phyloP scores from a whole-genome alignment of 2,888 invertebrate genomes.

The Heliconius sara region DNA sequence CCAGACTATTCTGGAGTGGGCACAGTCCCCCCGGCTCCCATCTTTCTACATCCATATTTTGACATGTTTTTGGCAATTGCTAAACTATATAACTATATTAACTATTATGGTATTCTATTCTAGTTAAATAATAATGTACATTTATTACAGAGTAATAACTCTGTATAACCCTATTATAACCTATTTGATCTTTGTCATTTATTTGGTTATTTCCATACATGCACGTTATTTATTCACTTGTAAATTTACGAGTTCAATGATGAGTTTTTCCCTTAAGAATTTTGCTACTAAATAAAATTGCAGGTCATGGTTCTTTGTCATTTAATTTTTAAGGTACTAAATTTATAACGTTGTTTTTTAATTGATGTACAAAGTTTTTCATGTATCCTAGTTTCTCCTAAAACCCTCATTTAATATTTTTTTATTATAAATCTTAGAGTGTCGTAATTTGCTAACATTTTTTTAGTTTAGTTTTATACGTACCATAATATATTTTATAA shows the following conservation, averaged over 20 bases:
- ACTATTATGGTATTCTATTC: too few species aligned
- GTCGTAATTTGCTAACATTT: neutral
- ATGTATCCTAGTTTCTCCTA: neutral
- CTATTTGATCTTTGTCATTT: neutral
- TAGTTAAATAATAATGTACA: too few species aligned
- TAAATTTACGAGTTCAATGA: neutral
- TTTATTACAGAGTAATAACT: too few species aligned
- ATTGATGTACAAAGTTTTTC: neutral
- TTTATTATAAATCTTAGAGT: neutral
- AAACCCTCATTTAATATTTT: neutral
- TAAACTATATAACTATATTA: too few species aligned
- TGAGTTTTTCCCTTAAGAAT: neutral
- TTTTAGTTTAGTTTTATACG: neutral
- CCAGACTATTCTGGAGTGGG: too few species aligned
- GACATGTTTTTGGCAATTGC: too few species aligned
- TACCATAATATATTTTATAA: neutral
- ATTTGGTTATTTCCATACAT: neutral
- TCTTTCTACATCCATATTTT: too few species aligned
- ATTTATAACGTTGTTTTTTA: neutral
- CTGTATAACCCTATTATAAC: too few species aligned
- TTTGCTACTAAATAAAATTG: neutral
- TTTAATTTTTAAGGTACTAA: slow-evolving; percentile 7
- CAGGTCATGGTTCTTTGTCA: neutral
- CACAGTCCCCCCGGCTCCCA: too few species aligned
- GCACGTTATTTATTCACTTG: neutral